Percentiles rank a stretch among this genome's conserved stretches.
phyloP scores from a whole-genome alignment of 2,797 vertebrate species.

The Urocyon cinereoargenteus region DNA sequence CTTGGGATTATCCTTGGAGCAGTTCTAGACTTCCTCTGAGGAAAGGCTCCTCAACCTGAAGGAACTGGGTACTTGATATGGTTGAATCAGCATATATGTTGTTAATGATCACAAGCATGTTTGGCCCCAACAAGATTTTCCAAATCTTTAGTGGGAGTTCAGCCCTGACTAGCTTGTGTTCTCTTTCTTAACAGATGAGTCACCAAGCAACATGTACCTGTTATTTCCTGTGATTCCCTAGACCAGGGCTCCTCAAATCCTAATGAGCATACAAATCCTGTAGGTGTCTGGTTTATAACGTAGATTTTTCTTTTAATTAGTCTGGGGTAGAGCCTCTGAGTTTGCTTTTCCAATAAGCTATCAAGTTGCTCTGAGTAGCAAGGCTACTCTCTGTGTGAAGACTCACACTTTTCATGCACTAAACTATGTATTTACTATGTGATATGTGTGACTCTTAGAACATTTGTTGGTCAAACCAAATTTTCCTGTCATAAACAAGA shows the following conservation, averaged over 20 bases:
- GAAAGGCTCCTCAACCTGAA: not conserved
- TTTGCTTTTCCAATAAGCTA: not conserved
- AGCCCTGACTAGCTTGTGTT: not conserved
- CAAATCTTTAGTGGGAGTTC: conserved; percentile 39
- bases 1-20: conserved; percentile 69
- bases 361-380: not conserved
- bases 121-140: conserved; percentile 39
- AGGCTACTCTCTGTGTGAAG: not conserved
- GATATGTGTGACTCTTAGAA: not conserved
- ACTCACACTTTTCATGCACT: not conserved
- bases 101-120: not conserved
- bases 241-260: not conserved
- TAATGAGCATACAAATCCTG: not conserved
- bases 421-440: not conserved
- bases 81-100: conserved; percentile 15
- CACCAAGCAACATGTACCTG: not conserved
- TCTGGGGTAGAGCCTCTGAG: not conserved
- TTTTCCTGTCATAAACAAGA: not conserved
- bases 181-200: not conserved
- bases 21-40: conserved; percentile 30
- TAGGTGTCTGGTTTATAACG: not conserved
- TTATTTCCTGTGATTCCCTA: conserved; percentile 1
- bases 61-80: conserved; percentile 9
- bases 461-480: conserved; percentile 43
- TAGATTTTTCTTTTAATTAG: not conserved